A percentile compares a stretch with the other conserved stretches of the same genome.
Evolutionary conservation across 2,113 vertebrate genomes (phyloP).

Genomic region (Ammospiza nelsoni): DNA sequence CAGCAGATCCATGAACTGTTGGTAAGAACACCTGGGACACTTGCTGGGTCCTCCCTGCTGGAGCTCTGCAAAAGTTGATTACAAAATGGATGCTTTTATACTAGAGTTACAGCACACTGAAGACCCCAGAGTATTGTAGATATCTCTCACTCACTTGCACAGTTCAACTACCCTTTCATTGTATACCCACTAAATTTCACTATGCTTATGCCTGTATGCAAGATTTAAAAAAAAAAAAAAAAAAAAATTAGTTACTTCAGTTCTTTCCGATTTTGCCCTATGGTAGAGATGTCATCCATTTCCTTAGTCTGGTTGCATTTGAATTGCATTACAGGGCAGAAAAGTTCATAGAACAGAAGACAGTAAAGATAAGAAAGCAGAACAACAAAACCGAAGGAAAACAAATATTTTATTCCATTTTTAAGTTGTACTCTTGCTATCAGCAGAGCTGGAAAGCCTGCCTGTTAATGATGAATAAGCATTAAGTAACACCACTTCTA

Average conservation of each 20-base stretch:
- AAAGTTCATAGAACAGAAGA: not conserved
- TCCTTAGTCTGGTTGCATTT: not conserved
- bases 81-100: not conserved
- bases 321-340: not conserved
- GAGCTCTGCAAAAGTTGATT: not conserved
- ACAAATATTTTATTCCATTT: not conserved
- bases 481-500: not conserved
- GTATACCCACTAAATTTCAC: not conserved
- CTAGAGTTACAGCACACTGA: not conserved
- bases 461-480: not conserved
- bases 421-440: not conserved
- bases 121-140: not conserved
- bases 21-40: not conserved
- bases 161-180: not conserved
- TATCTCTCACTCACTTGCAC: not conserved
- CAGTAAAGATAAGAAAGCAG: not conserved
- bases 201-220: not conserved
- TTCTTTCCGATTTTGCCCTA: not conserved
- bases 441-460: not conserved
- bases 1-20: not conserved
- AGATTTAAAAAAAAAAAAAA: not conserved
- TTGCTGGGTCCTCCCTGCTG: not conserved
- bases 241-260: not conserved
- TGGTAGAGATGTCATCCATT: not conserved
- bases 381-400: not conserved